Evolutionary conservation across 2,797 vertebrate species (phyloP), one percentile per base, ranked within the genome.

Genomic region (Malurus leucopterus): DNA sequence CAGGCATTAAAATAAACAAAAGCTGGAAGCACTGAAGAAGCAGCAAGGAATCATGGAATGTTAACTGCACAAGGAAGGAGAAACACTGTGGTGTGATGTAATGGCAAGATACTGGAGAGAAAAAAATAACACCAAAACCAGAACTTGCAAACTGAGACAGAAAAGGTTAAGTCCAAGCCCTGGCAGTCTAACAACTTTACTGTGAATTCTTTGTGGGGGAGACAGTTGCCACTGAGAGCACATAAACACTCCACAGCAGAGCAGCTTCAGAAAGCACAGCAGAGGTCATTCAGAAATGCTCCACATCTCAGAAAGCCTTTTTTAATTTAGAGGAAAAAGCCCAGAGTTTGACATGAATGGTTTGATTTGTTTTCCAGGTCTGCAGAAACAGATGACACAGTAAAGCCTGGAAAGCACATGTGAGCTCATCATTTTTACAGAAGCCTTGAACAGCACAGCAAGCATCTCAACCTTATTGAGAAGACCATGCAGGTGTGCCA

Each of bases 291-390:
- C 68, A 78, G 65, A 93, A 95, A 63, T 4, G 13, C 30, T 76
- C 14, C 15, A 13, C 57, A 73, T 72, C 62, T 64, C 68, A 92
- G 73, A 88, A 68, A 78, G 27, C 40, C 38, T 81, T 72, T 89
- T 92, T 82, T 74, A 92, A 88, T 92, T 84, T 86, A 84, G 78
- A 44, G 50, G 19, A 62, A 86, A 93, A 93, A 43, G 74, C 17
- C 43, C 24, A 54, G 46, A 78, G 61, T 51, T 93, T 94, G 89
- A 90, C 65, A 44, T 62, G 30, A 62, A 63, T 50, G 44, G 7
- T 58, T 85, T 77, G 32, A 85, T 94, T 85, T 86, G 38, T 65
- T 90, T 88, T 75, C 57, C 43, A 73, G 72, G n/a, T 89, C 61
- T 67, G 58, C 51, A 91, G 69, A 81, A 86, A 88, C 81, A 62